These are phyloP conservation scores for Amphiura filiformis DNA, from an alignment of 35 echinoderm and acorn worm genomes.

Conservation along the genomic window DNA sequence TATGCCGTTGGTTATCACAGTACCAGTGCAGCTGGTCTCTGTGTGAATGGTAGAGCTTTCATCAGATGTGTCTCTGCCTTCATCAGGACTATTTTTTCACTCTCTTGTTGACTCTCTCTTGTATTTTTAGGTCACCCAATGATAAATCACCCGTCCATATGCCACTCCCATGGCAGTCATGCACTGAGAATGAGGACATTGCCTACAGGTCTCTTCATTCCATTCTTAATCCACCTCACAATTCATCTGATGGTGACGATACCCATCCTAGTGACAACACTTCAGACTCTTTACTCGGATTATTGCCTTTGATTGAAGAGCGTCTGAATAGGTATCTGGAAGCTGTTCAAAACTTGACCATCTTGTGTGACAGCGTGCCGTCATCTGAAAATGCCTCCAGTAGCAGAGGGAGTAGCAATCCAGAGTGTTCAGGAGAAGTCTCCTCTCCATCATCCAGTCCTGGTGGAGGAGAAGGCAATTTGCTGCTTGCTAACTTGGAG, in stretches of 20 bases:
- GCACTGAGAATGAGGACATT: background rate
- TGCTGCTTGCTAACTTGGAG: background rate
- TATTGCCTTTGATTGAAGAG: background rate
- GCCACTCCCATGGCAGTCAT: background rate
- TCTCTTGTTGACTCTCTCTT: too few relatives aligned
- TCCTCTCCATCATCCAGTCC: background rate
- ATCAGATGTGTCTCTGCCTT: too few relatives aligned
- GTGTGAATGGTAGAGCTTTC: too few relatives aligned
- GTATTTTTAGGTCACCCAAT: background rate
- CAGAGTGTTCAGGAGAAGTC: too few relatives aligned
- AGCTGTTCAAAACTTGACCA: background rate
- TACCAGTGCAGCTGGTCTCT: too few relatives aligned
- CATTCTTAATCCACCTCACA: slow-evolving; percentile 1
- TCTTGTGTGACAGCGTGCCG: background rate
- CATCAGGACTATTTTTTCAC: too few relatives aligned
- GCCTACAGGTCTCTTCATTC: background rate
- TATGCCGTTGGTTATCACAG: too few relatives aligned
- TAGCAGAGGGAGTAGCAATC: background rate
- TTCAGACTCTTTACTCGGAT: background rate
- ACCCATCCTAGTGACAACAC: background rate
- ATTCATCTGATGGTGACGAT: background rate
- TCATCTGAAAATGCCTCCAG: background rate
- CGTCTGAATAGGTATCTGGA: background rate
- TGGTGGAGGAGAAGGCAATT: background rate
- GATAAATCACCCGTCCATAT: background rate